Base-by-base conservation (phyloP, 2,888 invertebrate genomes). In the Stenurella melanura region DNA sequence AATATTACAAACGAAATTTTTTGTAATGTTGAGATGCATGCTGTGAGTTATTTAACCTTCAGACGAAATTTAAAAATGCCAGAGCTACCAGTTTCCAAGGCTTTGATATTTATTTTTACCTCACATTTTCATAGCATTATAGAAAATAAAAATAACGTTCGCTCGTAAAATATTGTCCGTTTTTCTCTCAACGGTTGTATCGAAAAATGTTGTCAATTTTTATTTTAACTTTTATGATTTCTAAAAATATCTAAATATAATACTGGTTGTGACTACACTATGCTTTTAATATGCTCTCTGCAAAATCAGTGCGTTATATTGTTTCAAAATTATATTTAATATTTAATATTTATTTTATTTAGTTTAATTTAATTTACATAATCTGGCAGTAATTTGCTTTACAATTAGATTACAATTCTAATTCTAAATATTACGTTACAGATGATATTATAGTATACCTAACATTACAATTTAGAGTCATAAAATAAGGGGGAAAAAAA, bases 51-150 rank as follows among this genome's bases (percentile, higher is more conserved):
- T 50, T 60, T 60, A 60, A 60, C 60, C 60, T 60, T 60, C 42
- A 42, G 19, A 42, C 42, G 18, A 2, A 19, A 19, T 42, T 42
- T 11, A 42, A 64, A 64, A 42, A 42, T 64, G 61, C 17, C 26
- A 10, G 12, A 26, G 61, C 15, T 63, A 63, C 11, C 42, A 64
- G 38, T 64, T 64, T 18, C 38, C 64, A 42, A 42, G 42, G 42
- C 30, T 64, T 26, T 15, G 17, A 15, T 18, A 64, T 64, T 42
- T 64, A 64, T 64, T 64, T 64, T 64, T 64, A 64, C 17, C 64
- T 18, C 42, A 17, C 42, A 64, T 42, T n/a, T 64, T 42, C 18
- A 15, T 17, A 64, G 30, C 19, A 21, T 42, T 18, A 17, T 17
- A 42, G 38, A 38, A 64, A 42, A 18, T 64, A 64, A 64, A 64